Base-by-base conservation (phyloP, 2,113 vertebrate genomes). In the Beaufortia kweichowensis region DNA sequence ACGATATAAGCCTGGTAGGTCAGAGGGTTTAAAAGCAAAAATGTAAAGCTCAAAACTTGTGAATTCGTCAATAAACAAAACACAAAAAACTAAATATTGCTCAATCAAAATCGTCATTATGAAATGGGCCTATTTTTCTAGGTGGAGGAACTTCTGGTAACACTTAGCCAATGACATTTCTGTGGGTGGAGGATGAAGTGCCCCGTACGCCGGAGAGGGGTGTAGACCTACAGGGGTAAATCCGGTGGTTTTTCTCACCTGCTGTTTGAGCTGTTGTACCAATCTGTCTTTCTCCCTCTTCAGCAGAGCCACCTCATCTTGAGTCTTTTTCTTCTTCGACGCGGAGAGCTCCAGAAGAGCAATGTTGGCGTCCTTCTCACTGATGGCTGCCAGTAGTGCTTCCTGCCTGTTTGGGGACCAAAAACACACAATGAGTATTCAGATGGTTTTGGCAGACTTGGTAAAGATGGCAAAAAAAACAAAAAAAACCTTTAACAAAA, bases 321-420 rank as follows among this genome's bases (percentile, higher is more conserved):
- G 97, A 46, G 96, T 98, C 90, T 98, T 99, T 90, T 98, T 98
- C 93, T 98, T 99, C 83, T 92, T 93, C 57, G 97, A 98, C 2
- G 97, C 95, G 0, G 97, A 99, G 69, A 98, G 94, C 84, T 99
- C 97, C 75, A 98, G 83, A 76, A 99, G 92, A 75, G 96, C 97
- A 48, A 98, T 98, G 84, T 99, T 98, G 87, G 96, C 96, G 65
- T 98, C 96, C 86, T 98, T 99, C 91, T 99, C 96, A 85, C 96
- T 98, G 85, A 99, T 98, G 83, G 97, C 96, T 81, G 96, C 96
- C 86, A 98, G 90, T 74, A 98, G 95, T 56, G 97, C 96, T 92
- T 98, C 97, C 90, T 98, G 97, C 82, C 97, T 98, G 84, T 6
- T 55, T 10, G 79, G 50, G 57, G 59, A 60, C 48, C 78, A 61